Evolutionary conservation across 2,888 invertebrate genomes (phyloP).

Genomic region (Cataglyphis livida): DNA sequence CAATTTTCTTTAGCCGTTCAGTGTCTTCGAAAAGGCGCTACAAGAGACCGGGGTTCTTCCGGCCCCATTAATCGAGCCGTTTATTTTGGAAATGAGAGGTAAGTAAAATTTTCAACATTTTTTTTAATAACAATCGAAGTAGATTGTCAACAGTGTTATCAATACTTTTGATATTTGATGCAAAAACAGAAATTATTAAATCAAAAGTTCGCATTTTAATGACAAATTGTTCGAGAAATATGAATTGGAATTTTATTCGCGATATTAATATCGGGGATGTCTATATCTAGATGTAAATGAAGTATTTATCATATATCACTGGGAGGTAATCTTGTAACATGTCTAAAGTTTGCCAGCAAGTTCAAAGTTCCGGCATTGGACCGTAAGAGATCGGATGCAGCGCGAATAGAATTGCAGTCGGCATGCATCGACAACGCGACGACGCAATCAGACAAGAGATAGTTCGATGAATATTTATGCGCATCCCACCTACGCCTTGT

Average conservation of each 20-base stretch:
- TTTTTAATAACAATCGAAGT: neutral
- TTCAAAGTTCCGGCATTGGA: constrained; percentile 3
- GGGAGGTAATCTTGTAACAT: constrained; percentile 5
- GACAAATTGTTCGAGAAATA: neutral
- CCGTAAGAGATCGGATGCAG: neutral
- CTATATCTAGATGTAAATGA: neutral
- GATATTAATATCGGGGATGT: neutral
- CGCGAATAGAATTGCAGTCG: constrained; percentile 12
- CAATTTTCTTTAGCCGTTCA: constrained; percentile 55
- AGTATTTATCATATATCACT: neutral
- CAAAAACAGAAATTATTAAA: neutral
- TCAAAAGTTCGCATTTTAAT: neutral
- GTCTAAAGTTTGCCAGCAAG: neutral
- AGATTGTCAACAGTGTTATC: neutral
- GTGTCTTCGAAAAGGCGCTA: constrained; percentile 29
- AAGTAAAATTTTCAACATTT: constrained; percentile 20
- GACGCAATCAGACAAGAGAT: constrained; percentile 13
- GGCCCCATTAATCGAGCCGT: constrained; percentile 18
- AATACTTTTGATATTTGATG: neutral
- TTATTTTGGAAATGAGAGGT: constrained; percentile 23
- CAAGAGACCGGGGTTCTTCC: neutral
- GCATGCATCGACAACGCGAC: constrained; percentile 8
- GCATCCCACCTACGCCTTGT: constrained; percentile 14
- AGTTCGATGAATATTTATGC: constrained; percentile 47
- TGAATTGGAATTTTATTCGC: neutral